Evolutionary conservation across 2,888 invertebrate genomes (phyloP).

Genomic region (Trissolcus japonicus): DNA sequence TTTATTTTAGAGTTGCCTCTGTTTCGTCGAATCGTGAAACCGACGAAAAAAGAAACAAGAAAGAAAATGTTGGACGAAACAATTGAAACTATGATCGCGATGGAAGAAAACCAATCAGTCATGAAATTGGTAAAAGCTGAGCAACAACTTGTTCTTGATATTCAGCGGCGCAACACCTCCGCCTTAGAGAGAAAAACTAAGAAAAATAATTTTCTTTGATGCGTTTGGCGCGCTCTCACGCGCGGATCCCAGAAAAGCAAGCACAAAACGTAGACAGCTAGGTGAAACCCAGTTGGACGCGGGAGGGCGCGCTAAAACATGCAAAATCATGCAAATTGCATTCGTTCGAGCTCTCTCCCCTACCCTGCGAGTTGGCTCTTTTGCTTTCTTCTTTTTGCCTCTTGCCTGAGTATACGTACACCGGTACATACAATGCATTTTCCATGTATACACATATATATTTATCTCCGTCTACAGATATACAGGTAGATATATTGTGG

Average conservation of each 20-base stretch:
- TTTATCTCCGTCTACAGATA: slow-evolving; percentile 18
- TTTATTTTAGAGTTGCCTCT: too few relatives aligned
- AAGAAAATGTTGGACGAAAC: neutral
- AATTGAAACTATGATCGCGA: neutral
- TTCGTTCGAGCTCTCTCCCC: slow-evolving; percentile 71
- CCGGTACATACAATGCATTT: slow-evolving; percentile 51
- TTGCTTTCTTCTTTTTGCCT: slow-evolving; percentile 61
- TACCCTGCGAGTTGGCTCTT: slow-evolving; percentile 58
- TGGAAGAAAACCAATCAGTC: slow-evolving; percentile 30
- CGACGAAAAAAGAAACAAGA: neutral
- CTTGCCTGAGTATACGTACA: slow-evolving; percentile 57
- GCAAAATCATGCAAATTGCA: slow-evolving; percentile 75
- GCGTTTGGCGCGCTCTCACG: slow-evolving; percentile 23
- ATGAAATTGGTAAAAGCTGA: slow-evolving; percentile 31
- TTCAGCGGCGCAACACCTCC: slow-evolving; percentile 43
- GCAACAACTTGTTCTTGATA: slow-evolving; percentile 39
- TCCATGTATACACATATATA: slow-evolving; percentile 26
- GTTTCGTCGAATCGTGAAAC: too few relatives aligned
- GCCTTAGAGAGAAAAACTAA: slow-evolving; percentile 47
- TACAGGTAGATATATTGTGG: slow-evolving; percentile 18
- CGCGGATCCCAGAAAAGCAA: slow-evolving; percentile 61
- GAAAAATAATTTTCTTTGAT: slow-evolving; percentile 53
- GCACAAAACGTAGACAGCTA: slow-evolving; percentile 70
- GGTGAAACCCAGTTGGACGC: slow-evolving; percentile 69
- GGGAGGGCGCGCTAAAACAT: slow-evolving; percentile 73